Percentiles rank a stretch among this genome's conserved stretches.
Evolutionary conservation across 2,888 invertebrate species (phyloP).

Genomic region (Dryobotodes eremita): DNA sequence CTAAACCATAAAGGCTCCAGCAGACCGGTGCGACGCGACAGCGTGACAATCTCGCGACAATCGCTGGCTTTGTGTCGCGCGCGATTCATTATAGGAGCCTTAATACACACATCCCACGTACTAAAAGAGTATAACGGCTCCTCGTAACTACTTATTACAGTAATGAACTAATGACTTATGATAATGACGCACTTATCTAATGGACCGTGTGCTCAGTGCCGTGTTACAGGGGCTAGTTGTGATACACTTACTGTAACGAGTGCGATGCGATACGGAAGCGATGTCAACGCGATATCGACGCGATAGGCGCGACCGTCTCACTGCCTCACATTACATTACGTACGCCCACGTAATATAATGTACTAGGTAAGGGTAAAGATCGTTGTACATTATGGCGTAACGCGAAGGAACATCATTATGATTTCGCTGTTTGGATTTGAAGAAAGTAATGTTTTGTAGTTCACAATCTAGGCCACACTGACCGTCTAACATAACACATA

Average conservation of each 20-base stretch:
- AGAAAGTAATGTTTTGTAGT: too few relatives aligned
- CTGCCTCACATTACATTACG: neutral
- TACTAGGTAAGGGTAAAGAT: neutral
- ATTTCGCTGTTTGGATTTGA: neutral
- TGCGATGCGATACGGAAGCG: constrained; percentile 5
- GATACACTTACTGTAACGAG: constrained; percentile 18
- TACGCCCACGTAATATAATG: neutral
- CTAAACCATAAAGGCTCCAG: neutral
- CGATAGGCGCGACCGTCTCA: constrained; percentile 6
- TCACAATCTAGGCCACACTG: neutral
- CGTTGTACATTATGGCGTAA: constrained; percentile 4
- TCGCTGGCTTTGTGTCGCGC: too few relatives aligned
- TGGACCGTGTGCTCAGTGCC: constrained; percentile 36
- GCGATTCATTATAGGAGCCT: too few relatives aligned
- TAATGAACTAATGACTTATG: too few relatives aligned
- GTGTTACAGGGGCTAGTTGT: constrained; percentile 11
- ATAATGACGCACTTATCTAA: constrained; percentile 53
- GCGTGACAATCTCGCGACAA: too few relatives aligned
- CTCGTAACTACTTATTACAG: constrained; percentile 28
- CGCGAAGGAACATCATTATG: too few relatives aligned
- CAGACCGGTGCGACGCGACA: too few relatives aligned
- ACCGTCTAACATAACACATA: neutral
- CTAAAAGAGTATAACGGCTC: neutral
- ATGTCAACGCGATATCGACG: neutral
- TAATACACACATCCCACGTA: neutral